These are phyloP conservation scores for Scaptomyza montana DNA, from an alignment of 1,140 invertebrate genomes.

Conservation along the genomic window DNA sequence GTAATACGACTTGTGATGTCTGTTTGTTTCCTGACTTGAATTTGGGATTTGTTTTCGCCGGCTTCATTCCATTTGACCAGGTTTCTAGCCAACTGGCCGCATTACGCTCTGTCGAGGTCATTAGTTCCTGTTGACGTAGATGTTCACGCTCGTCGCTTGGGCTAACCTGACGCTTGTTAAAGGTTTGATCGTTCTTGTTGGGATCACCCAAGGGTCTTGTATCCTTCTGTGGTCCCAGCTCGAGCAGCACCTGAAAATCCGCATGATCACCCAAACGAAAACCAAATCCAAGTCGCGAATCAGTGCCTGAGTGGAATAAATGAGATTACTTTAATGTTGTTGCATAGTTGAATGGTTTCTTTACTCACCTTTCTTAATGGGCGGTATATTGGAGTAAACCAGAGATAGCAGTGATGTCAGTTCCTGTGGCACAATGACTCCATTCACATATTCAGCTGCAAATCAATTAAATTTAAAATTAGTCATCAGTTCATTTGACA, in stretches of 20 bases:
- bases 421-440: constrained; percentile 90
- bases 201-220: constrained; percentile 86
- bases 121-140: not conserved
- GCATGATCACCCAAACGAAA: constrained; percentile 91
- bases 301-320: constrained; percentile 86
- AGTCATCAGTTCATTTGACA: not conserved
- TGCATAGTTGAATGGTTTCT: not conserved
- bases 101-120: constrained; percentile 66
- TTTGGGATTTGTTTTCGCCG: constrained; percentile 40
- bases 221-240: constrained; percentile 90
- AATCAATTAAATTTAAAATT: not conserved
- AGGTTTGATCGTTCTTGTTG: constrained; percentile 61
- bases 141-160: constrained; percentile 45
- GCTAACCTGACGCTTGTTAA: constrained; percentile 79
- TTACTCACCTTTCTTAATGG: constrained; percentile 90
- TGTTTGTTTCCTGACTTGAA: constrained; percentile 10
- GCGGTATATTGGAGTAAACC: constrained; percentile 92
- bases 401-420: constrained; percentile 89
- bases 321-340: not conserved
- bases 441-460: constrained; percentile 54
- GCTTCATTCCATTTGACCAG: constrained; percentile 79
- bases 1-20: constrained; percentile 1
- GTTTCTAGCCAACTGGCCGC: constrained; percentile 70
- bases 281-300: constrained; percentile 91
- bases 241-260: constrained; percentile 90